Percentiles rank a stretch among this genome's conserved stretches.
Evolutionary conservation across 2,113 vertebrate species (phyloP).

Genomic region (Hemicordylus capensis): DNA sequence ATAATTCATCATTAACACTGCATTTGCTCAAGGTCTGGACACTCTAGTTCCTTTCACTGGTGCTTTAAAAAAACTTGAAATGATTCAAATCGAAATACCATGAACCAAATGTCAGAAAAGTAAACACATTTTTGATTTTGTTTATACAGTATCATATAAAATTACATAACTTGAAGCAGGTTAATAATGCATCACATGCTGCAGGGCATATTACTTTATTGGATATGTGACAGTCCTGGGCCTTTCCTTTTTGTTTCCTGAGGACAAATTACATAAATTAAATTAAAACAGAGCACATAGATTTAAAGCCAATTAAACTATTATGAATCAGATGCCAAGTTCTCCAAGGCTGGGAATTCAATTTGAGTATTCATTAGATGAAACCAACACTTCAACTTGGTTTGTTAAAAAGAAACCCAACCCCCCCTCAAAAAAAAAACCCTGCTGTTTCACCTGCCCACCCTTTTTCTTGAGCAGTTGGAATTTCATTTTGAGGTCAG

Average conservation of each 20-base stretch:
- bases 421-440: too few relatives aligned
- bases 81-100: neutral
- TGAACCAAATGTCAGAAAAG: neutral
- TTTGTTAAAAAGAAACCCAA: too few relatives aligned
- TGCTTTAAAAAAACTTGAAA: neutral
- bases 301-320: constrained; percentile 32
- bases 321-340: constrained; percentile 20
- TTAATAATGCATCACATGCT: constrained; percentile 15
- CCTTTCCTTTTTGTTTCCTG: constrained; percentile 6
- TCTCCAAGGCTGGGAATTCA: constrained; percentile 24
- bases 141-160: neutral
- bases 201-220: constrained; percentile 14
- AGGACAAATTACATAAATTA: constrained; percentile 34
- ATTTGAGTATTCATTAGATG: constrained; percentile 17
- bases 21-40: neutral
- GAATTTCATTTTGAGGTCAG: neutral
- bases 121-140: neutral
- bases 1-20: neutral
- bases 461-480: neutral
- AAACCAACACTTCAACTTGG: constrained; percentile 3
- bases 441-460: neutral
- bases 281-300: constrained; percentile 32
- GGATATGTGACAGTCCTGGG: constrained; percentile 12
- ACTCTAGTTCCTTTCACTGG: neutral
- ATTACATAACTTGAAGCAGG: neutral